Evolutionary conservation across 2,113 vertebrate species (phyloP), one percentile per base, ranked within the genome.

Genomic region (Myrmecobius fasciatus): DNA sequence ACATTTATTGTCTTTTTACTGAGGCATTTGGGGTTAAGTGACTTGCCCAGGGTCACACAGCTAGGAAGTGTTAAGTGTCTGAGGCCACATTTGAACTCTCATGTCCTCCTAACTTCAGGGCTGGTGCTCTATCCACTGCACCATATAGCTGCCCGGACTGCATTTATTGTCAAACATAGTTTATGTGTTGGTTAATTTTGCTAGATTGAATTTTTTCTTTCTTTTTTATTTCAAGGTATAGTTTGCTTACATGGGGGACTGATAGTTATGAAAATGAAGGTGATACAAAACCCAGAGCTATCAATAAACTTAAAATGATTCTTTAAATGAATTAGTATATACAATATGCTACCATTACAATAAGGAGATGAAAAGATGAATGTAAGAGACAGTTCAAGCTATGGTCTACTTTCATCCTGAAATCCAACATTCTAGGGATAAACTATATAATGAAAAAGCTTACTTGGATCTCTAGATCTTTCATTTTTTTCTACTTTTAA

Each of bases 381-480:
- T 52, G 51, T 31, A n/a, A 91, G 20, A 90, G 4, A 92, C 12
- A 92, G 83, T 53, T 43, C 25, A 90, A 49, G 90, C 12, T 60
- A 26, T 25, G 49, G 43, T 90, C 48, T 83, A 75, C 24, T 83
- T 96, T 67, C 88, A 56, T 20, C 49, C 52, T 89, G 46, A 53
- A 93, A 93, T 43, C 91, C 8, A 67, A 36, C 8, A 91, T n/a
- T n/a, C 46, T 67, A 53, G 52, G 49, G 47, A 92, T 95, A 94
- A 92, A 9, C 31, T 94, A 3, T 94, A 89, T 52, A 83, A 51
- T 89, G 53, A 83, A 83, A 43, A 91, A 52, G 46, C 60, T 53
- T 43, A 91, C 12, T 52, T 92, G 28, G 92, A 54, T 91, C 51
- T 6, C 49, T 95, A 36, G 95, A 92, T 10, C 83, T 56, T 93